These are phyloP conservation scores for Enteromius treurensis DNA, from an alignment of 2,797 vertebrate species.

Conservation along the genomic window DNA sequence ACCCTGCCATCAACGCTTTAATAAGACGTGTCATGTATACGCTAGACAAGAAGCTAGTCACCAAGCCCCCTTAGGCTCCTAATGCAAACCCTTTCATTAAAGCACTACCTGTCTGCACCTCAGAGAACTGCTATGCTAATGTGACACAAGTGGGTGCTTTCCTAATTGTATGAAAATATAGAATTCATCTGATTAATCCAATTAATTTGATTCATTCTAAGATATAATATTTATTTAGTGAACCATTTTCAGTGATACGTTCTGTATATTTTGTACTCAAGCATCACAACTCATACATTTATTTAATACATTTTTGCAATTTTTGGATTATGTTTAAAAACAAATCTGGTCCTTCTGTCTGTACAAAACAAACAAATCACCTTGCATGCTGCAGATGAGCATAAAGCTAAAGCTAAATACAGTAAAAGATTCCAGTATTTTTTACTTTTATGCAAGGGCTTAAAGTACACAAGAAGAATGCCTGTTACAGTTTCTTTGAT, in stretches of 20 bases:
- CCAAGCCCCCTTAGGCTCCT: constrained; percentile 35
- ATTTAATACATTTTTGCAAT: not conserved
- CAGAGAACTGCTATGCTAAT: constrained; percentile 24
- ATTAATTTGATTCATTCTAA: not conserved
- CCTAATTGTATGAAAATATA: constrained; percentile 66
- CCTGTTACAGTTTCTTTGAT: not conserved
- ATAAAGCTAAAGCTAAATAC: not conserved
- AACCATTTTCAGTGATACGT: not conserved
- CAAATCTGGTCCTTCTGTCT: not conserved
- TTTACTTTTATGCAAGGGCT: not conserved
- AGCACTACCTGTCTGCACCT: constrained; percentile 59
- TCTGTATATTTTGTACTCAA: not conserved
- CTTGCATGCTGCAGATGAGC: not conserved
- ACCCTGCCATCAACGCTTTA: constrained; percentile 75
- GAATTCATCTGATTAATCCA: not conserved
- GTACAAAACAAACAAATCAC: not conserved
- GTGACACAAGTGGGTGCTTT: constrained; percentile 17
- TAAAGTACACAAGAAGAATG: not conserved
- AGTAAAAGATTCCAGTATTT: not conserved
- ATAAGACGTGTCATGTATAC: constrained; percentile 71
- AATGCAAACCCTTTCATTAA: constrained; percentile 77
- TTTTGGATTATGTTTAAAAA: not conserved
- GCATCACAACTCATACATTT: not conserved
- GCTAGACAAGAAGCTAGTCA: constrained; percentile 67
- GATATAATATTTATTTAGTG: not conserved